phyloP scores from a whole-genome alignment of 2,797 vertebrate species.

The Rhynchonycteris naso region DNA sequence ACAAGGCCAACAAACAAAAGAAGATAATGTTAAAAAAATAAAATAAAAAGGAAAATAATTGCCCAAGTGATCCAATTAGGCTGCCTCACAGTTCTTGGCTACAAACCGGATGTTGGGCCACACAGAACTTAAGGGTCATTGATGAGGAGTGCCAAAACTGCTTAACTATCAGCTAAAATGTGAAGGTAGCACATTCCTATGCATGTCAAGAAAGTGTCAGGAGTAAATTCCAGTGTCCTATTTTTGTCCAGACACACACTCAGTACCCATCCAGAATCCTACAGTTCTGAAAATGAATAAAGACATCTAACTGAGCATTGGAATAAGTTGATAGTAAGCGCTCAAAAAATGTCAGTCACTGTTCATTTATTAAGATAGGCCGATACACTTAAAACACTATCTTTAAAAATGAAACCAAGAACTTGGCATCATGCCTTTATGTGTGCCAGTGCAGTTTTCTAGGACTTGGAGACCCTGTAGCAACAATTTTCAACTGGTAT shows the following conservation, averaged over 20 bases:
- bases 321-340: neutral
- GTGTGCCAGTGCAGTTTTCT: neutral
- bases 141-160: neutral
- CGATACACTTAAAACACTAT: neutral
- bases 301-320: neutral
- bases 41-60: neutral
- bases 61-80: neutral
- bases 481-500: no score
- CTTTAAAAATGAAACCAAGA: constrained; percentile 11
- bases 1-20: neutral
- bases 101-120: neutral
- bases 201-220: neutral
- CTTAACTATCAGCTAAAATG: neutral
- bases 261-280: neutral
- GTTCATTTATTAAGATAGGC: neutral
- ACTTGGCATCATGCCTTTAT: neutral
- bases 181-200: neutral
- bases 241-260: neutral
- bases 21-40: neutral
- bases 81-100: neutral
- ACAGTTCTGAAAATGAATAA: neutral
- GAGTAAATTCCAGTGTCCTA: neutral
- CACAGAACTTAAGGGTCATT: neutral
- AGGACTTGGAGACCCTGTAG: neutral
- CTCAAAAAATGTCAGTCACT: neutral